phyloP scores from a whole-genome alignment of 2,888 invertebrate genomes.

The Platycheirus rosarum region DNA sequence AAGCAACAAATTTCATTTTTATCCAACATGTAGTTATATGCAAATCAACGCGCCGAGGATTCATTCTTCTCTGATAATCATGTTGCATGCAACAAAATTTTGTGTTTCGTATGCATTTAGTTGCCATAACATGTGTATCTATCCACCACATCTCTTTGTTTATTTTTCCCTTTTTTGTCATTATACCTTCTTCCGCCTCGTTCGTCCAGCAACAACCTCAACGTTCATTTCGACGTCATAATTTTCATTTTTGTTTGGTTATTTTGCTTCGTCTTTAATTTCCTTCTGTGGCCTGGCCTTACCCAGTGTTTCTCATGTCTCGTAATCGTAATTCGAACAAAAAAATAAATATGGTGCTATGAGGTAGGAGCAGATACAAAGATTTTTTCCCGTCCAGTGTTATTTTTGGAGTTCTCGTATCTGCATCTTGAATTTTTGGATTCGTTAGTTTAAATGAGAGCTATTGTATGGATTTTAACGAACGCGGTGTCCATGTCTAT shows the following conservation, averaged over 20 bases:
- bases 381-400: conserved; percentile 72
- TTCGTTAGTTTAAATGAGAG: conserved; percentile 35
- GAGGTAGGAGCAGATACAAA: conserved; percentile 54
- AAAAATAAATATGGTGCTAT: conserved; percentile 42
- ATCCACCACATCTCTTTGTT: conserved; percentile 21
- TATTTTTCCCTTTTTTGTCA: conserved; percentile 39
- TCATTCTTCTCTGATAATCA: not conserved
- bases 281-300: conserved; percentile 49
- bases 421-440: conserved; percentile 54
- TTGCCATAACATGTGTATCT: conserved; percentile 8
- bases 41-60: not conserved
- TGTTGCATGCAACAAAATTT: conserved; percentile 20
- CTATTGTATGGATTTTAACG: conserved; percentile 4
- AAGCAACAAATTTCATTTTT: not conserved
- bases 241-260: conserved; percentile 53
- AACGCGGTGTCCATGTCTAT: not conserved
- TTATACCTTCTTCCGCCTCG: conserved; percentile 41
- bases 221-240: conserved; percentile 35
- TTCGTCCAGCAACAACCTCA: conserved; percentile 25
- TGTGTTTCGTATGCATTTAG: conserved; percentile 14
- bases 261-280: conserved; percentile 35
- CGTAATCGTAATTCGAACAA: conserved; percentile 30
- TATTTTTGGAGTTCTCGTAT: conserved; percentile 68
- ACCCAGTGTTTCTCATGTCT: conserved; percentile 63
- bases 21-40: not conserved